Percentiles rank a stretch among this genome's conserved stretches.
phyloP scores from a whole-genome alignment of 2,888 invertebrate genomes.

The Phrixothrix hirtus region DNA sequence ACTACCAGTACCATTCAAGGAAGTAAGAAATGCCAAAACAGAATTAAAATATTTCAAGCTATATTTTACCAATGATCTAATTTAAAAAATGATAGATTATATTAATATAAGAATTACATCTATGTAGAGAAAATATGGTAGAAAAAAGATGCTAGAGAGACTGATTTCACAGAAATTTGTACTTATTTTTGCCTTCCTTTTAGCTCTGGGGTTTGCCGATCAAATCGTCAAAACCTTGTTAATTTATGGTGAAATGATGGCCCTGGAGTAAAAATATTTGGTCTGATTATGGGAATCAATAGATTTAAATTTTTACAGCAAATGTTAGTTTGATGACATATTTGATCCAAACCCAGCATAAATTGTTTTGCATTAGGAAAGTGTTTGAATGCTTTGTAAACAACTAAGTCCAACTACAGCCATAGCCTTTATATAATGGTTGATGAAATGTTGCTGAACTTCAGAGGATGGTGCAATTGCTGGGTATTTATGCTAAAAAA shows the following conservation, averaged over 20 bases:
- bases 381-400: too few relatives aligned
- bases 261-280: constrained; percentile 8
- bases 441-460: too few relatives aligned
- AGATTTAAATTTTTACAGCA: constrained; percentile 6
- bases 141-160: constrained; percentile 5
- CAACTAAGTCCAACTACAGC: too few relatives aligned
- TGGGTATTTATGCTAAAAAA: constrained; percentile 1
- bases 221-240: constrained; percentile 1
- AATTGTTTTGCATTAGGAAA: too few relatives aligned
- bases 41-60: background rate
- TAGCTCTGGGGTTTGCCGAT: background rate
- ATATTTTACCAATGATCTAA: constrained; percentile 1
- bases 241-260: constrained; percentile 5
- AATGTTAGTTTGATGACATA: constrained; percentile 4
- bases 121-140: constrained; percentile 1
- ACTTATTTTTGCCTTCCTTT: background rate
- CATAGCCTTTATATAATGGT: too few relatives aligned
- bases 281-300: constrained; percentile 6
- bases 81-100: constrained; percentile 1
- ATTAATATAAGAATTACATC: constrained; percentile 1
- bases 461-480: background rate
- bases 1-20: constrained; percentile 1
- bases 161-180: constrained; percentile 1
- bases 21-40: constrained; percentile 5
- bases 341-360: background rate